Evolutionary conservation across 2,113 vertebrate genomes (phyloP).

Genomic region (Cairina moschata): DNA sequence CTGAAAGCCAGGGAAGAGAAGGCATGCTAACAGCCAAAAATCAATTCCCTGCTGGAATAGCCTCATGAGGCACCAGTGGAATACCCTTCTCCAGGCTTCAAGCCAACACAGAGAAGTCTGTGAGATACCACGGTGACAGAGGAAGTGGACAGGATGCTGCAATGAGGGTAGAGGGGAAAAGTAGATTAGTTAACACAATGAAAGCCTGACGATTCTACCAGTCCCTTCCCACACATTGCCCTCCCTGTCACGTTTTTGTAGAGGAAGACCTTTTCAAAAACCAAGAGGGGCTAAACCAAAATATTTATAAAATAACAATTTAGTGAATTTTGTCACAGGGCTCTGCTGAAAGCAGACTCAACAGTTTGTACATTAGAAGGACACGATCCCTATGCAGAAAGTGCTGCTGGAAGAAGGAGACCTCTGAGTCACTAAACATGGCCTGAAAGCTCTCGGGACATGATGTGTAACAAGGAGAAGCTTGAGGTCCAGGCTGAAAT

Average conservation of each 20-base stretch:
- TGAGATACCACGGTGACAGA: neutral
- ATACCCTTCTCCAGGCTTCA: neutral
- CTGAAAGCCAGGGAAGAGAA: constrained; percentile 34
- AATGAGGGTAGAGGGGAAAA: neutral
- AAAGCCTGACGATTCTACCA: neutral
- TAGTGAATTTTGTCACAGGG: constrained; percentile 65
- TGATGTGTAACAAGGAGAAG: constrained; percentile 52
- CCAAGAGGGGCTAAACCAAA: neutral
- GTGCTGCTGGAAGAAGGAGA: constrained; percentile 71
- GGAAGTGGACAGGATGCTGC: neutral
- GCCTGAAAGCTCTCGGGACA: constrained; percentile 61
- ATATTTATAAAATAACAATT: neutral
- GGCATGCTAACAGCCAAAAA: neutral
- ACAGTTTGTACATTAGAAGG: constrained; percentile 41
- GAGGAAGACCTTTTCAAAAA: constrained; percentile 7
- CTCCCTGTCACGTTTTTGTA: constrained; percentile 9
- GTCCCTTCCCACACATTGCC: neutral
- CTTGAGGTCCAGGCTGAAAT: constrained; percentile 74
- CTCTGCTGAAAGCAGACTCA: constrained; percentile 60
- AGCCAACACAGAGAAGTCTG: neutral
- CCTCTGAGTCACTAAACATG: constrained; percentile 60
- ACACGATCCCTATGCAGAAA: constrained; percentile 62
- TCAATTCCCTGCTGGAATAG: neutral
- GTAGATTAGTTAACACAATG: neutral
- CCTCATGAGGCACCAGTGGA: neutral